phyloP scores from a whole-genome alignment of 2,113 vertebrate species.

The Nestor notabilis region DNA sequence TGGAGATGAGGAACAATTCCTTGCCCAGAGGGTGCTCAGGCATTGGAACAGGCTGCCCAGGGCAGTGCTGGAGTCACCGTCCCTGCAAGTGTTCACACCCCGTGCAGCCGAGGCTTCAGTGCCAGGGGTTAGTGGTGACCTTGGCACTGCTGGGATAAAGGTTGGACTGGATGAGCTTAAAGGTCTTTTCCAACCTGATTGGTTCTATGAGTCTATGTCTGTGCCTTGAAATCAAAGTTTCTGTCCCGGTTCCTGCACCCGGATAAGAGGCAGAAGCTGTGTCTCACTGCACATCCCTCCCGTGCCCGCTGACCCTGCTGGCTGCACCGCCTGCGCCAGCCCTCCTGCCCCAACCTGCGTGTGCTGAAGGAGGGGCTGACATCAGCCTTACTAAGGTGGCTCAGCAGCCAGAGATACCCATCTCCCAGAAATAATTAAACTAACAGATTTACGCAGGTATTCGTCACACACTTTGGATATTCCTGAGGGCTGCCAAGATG shows the following conservation, averaged over 20 bases:
- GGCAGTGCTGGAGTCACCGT: neutral
- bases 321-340: neutral
- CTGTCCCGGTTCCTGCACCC: neutral
- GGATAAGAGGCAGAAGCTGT: neutral
- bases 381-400: conserved; percentile 30
- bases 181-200: neutral
- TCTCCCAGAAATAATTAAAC: conserved; percentile 57
- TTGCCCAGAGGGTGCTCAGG: neutral
- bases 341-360: conserved; percentile 69
- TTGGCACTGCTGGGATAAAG: neutral
- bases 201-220: neutral
- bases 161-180: neutral
- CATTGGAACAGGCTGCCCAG: neutral
- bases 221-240: neutral
- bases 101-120: neutral
- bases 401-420: conserved; percentile 53
- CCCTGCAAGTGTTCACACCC: neutral
- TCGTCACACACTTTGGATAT: conserved; percentile 9
- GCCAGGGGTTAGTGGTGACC: neutral
- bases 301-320: conserved; percentile 22
- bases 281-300: neutral
- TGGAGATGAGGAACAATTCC: neutral
- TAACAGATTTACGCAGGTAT: conserved; percentile 6
- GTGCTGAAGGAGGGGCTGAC: conserved; percentile 62
- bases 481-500: conserved; percentile 6